A percentile compares a stretch with the other conserved stretches of the same genome.
These are phyloP conservation scores for Epinephelus fuscoguttatus DNA, from an alignment of 2,113 vertebrate species.

Conservation along the genomic window DNA sequence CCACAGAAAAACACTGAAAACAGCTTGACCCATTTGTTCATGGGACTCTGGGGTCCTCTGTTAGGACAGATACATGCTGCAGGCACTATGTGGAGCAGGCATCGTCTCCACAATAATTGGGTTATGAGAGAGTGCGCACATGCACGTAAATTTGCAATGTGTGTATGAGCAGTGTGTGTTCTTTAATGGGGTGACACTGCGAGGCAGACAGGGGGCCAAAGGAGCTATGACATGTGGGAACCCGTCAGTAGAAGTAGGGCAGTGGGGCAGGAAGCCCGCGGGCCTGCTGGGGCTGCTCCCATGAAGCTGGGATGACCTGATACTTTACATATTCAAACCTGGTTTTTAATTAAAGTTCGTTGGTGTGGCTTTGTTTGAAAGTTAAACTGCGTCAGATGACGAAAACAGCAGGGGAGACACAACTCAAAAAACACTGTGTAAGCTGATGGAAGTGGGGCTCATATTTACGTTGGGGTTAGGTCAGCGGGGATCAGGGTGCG, in stretches of 20 bases:
- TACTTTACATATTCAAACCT: conserved; percentile 27
- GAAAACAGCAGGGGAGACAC: not conserved
- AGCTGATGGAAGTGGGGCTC: not conserved
- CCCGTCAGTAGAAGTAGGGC: conserved; percentile 64
- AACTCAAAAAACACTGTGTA: not conserved
- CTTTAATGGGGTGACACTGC: conserved; percentile 14
- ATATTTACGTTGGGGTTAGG: not conserved
- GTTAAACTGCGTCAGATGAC: not conserved
- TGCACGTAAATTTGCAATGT: conserved; percentile 38
- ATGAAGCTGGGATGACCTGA: conserved; percentile 33
- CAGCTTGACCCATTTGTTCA: conserved; percentile 53
- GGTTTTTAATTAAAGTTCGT: conserved; percentile 32
- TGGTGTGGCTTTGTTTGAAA: conserved; percentile 2
- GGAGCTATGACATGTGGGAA: conserved; percentile 20
- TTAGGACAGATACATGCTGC: conserved; percentile 35
- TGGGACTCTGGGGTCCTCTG: conserved; percentile 15
- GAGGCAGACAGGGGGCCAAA: not conserved
- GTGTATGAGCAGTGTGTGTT: not conserved
- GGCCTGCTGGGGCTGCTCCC: conserved; percentile 15
- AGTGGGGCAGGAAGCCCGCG: conserved; percentile 58
- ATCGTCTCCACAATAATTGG: conserved; percentile 34
- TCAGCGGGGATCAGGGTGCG: conserved; percentile 38
- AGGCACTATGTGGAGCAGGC: not conserved
- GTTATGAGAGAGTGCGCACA: conserved; percentile 53
- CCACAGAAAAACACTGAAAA: conserved; percentile 21